phyloP scores from a whole-genome alignment of 1,140 invertebrate species.

The Gryllus bimaculatus region DNA sequence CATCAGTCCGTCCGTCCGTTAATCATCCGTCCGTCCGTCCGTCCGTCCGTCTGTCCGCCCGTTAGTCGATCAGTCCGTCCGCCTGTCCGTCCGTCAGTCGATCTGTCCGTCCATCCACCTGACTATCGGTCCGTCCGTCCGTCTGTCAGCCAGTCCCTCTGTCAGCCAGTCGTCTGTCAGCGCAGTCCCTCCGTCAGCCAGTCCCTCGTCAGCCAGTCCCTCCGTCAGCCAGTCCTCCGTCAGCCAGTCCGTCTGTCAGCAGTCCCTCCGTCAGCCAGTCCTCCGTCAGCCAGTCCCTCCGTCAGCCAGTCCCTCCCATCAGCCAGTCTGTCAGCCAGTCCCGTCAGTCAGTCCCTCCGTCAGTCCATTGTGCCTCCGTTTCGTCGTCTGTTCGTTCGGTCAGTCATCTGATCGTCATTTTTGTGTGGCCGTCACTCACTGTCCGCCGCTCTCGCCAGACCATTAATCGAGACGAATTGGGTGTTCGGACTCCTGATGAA shows the following conservation, averaged over 20 bases:
- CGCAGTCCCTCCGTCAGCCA: neutral
- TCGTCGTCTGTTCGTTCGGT: neutral
- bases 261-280: neutral
- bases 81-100: neutral
- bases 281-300: neutral
- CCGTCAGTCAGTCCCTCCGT: neutral
- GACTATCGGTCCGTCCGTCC: neutral
- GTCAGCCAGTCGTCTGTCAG: neutral
- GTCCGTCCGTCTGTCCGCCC: neutral
- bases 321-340: neutral
- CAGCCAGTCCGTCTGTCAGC: neutral
- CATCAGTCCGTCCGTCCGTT: neutral
- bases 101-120: neutral
- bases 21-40: too few species aligned
- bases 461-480: too few species aligned
- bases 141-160: neutral
- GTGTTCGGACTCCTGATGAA: too few species aligned
- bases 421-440: neutral
- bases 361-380: too few species aligned
- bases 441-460: neutral
- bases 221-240: neutral
- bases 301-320: neutral
- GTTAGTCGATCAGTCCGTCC: neutral
- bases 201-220: neutral
- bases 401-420: neutral